Percentiles rank a stretch among this genome's conserved stretches.
phyloP scores from a whole-genome alignment of 1,140 invertebrate genomes.

The Pogonognathellus flavescens region DNA sequence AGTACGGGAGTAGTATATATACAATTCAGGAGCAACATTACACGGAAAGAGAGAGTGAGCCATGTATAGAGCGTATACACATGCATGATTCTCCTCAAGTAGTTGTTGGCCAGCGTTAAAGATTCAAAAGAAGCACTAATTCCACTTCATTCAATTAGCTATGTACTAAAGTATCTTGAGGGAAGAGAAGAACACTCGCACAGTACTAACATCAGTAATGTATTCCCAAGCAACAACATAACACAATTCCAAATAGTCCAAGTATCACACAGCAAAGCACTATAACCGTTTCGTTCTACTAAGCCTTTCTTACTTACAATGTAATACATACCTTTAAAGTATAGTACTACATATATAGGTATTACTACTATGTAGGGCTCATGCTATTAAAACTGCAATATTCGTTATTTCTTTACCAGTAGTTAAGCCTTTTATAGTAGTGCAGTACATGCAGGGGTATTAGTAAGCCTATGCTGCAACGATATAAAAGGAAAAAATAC shows the following conservation, averaged over 20 bases:
- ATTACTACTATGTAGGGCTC: too few species aligned
- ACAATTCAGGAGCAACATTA: too few species aligned
- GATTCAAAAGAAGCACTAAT: slow-evolving; percentile 51
- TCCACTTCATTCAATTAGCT: slow-evolving; percentile 50
- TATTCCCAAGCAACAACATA: slow-evolving; percentile 2
- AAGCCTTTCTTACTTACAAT: too few species aligned
- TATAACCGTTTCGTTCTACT: neutral
- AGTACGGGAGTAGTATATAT: neutral
- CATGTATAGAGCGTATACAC: neutral
- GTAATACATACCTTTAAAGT: too few species aligned
- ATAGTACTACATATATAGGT: too few species aligned
- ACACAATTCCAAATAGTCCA: slow-evolving; percentile 22
- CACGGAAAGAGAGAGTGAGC: neutral
- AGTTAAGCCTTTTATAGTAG: too few species aligned
- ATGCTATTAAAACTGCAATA: too few species aligned
- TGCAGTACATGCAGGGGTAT: too few species aligned
- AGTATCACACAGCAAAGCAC: slow-evolving; percentile 20
- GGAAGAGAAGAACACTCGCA: neutral
- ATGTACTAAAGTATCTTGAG: slow-evolving; percentile 26
- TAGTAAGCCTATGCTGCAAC: too few species aligned
- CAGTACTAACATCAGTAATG: neutral
- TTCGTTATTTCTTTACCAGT: too few species aligned
- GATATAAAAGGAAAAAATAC: too few species aligned
- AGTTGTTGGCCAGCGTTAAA: slow-evolving; percentile 38
- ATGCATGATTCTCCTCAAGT: neutral